Evolutionary conservation across 2,797 vertebrate species (phyloP).

Genomic region (Falco cherrug): DNA sequence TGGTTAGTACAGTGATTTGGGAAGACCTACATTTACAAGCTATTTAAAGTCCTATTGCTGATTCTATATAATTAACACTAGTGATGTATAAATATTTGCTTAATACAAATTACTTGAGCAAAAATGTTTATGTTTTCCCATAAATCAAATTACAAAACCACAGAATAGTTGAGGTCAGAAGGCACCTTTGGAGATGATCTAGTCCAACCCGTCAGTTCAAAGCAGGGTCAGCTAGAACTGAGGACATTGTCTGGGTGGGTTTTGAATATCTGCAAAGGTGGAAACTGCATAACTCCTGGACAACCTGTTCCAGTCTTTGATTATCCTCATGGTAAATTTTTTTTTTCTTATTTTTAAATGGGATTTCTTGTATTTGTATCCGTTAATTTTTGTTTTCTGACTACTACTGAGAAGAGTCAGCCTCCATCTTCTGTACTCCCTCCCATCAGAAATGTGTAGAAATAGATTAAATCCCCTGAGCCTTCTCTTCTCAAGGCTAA

Average conservation of each 20-base stretch:
- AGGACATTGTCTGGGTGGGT: neutral
- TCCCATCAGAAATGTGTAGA: neutral
- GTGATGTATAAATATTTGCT: neutral
- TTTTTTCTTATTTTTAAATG: neutral
- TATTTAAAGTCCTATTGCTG: neutral
- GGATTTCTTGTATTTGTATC: neutral
- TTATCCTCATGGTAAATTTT: neutral
- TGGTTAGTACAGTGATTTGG: neutral
- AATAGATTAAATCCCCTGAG: neutral
- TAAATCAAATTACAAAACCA: neutral
- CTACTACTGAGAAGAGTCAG: neutral
- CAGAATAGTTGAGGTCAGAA: neutral
- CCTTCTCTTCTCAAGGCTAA: neutral
- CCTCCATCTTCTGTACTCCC: neutral
- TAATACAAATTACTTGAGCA: neutral
- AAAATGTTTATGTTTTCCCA: neutral
- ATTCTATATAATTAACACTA: neutral
- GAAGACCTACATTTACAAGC: neutral
- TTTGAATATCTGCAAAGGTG: neutral
- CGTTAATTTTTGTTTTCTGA: neutral
- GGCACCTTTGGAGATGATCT: neutral
- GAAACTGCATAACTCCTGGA: neutral
- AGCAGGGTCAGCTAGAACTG: neutral
- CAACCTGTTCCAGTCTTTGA: neutral
- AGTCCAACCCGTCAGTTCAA: neutral